These are phyloP conservation scores for Benitochromis conjunctus DNA, from an alignment of 2,113 vertebrate species.

Conservation along the genomic window DNA sequence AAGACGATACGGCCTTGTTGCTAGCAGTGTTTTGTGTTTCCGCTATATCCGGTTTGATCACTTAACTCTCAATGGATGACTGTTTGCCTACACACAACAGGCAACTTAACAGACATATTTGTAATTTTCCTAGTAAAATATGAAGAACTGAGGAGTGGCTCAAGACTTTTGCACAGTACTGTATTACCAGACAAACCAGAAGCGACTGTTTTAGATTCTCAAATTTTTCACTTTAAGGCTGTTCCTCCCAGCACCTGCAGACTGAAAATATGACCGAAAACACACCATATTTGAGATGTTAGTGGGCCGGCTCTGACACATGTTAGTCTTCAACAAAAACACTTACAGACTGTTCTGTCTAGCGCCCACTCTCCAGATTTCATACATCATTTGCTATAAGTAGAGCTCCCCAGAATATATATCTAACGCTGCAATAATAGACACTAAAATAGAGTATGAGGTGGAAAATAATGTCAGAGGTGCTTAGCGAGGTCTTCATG, in stretches of 20 bases:
- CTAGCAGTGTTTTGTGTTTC: background rate
- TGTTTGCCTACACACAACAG: background rate
- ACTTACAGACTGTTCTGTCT: constrained; percentile 13
- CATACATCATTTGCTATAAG: constrained; percentile 18
- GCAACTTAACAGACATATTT: background rate
- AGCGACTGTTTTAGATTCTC: background rate
- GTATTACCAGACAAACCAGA: background rate
- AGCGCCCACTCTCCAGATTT: background rate
- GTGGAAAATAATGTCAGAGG: constrained; percentile 11
- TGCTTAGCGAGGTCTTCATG: background rate
- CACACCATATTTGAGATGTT: background rate
- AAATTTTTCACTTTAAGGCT: background rate
- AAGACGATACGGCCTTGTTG: background rate
- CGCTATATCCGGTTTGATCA: background rate
- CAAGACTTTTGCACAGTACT: background rate
- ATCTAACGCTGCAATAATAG: background rate
- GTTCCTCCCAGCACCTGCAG: background rate
- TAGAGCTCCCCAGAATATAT: background rate
- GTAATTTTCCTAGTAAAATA: background rate
- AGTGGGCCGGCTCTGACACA: background rate
- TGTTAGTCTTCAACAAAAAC: constrained; percentile 1
- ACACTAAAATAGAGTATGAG: constrained; percentile 26
- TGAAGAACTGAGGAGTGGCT: background rate
- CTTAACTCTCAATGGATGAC: background rate
- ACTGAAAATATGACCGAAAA: background rate